Percentiles rank a stretch among this genome's conserved stretches.
phyloP scores from a whole-genome alignment of 2,797 vertebrate species.

The Galaxias olidus region DNA sequence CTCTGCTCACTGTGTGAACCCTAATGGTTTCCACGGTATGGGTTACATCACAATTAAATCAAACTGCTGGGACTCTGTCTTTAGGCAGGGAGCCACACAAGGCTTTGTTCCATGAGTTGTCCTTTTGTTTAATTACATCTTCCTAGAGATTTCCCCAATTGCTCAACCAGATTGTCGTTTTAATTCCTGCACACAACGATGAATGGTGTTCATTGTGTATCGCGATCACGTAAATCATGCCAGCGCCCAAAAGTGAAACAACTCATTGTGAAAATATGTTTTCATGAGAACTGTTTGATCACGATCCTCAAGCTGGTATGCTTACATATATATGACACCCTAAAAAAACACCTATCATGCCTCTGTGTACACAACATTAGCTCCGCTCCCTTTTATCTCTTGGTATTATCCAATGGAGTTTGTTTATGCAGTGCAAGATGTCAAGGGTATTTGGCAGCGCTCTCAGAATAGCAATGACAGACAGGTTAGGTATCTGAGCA shows the following conservation, averaged over 20 bases:
- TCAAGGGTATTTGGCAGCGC: constrained; percentile 49
- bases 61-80: constrained; percentile 46
- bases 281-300: constrained; percentile 60
- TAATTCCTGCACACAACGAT: constrained; percentile 58
- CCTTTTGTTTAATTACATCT: constrained; percentile 70
- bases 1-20: constrained; percentile 42
- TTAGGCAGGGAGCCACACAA: constrained; percentile 59
- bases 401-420: constrained; percentile 47
- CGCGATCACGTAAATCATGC: constrained; percentile 34
- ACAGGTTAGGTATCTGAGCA: constrained; percentile 38
- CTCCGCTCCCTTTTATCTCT: constrained; percentile 53
- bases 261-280: constrained; percentile 63
- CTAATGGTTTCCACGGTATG: constrained; percentile 42
- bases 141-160: constrained; percentile 66
- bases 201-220: constrained; percentile 73
- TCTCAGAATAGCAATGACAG: constrained; percentile 54
- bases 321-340: constrained; percentile 51
- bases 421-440: constrained; percentile 50
- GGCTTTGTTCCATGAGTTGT: constrained; percentile 57
- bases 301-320: constrained; percentile 50
- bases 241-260: constrained; percentile 45
- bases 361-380: constrained; percentile 39
- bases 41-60: constrained; percentile 51
- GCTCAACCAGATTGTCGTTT: constrained; percentile 66
- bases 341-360: constrained; percentile 46